These are phyloP conservation scores for Stegastes partitus DNA, from an alignment of 2,113 vertebrate species.

Conservation along the genomic window DNA sequence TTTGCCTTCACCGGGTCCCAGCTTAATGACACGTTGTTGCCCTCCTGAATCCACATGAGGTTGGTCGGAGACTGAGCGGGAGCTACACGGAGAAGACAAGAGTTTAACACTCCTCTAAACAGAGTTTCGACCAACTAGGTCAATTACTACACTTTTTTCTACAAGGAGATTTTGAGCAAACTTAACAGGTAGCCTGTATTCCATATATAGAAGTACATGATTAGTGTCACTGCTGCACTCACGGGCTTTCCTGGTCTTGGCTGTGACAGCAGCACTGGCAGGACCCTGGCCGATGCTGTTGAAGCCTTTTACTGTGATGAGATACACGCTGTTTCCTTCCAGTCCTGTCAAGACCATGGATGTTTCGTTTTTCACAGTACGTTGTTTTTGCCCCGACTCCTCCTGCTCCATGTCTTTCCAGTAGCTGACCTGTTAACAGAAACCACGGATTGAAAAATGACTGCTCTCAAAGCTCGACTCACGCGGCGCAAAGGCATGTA, in stretches of 20 bases:
- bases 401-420: conserved; percentile 93
- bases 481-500: neutral
- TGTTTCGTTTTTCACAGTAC: conserved; percentile 91
- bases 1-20: conserved; percentile 94
- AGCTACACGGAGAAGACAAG: conserved; percentile 80
- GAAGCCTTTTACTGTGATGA: conserved; percentile 92
- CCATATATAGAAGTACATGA: conserved; percentile 49
- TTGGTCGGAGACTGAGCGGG: conserved; percentile 91
- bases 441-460: conserved; percentile 5
- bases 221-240: conserved; percentile 73
- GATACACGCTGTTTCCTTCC: conserved; percentile 92
- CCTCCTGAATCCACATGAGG: conserved; percentile 95
- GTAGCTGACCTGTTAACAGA: conserved; percentile 88
- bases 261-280: conserved; percentile 85
- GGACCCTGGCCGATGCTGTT: conserved; percentile 96
- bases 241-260: conserved; percentile 93
- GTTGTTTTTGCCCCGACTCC: conserved; percentile 88
- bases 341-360: conserved; percentile 89
- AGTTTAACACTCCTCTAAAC: conserved; percentile 27
- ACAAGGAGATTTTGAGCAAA: conserved; percentile 29
- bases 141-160: conserved; percentile 52
- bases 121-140: conserved; percentile 48
- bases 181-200: conserved; percentile 56
- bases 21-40: conserved; percentile 91
- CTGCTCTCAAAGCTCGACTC: neutral